Conservation (phyloP, 2,888 invertebrate species). For the Chloroclysta siterata region DNA sequence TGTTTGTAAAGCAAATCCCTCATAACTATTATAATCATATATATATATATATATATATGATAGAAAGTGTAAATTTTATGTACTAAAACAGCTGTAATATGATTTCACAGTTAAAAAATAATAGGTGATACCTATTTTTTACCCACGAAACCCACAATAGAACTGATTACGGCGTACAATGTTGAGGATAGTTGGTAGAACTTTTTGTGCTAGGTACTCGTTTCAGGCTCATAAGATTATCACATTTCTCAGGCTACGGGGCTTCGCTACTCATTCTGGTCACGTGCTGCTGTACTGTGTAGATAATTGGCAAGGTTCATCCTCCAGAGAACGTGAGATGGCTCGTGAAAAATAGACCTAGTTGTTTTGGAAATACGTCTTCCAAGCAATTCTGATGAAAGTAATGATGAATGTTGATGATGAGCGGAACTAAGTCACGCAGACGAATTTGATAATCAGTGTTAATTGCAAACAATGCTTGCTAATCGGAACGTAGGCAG, state of each 20-base stretch:
- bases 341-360: background rate
- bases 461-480: background rate
- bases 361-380: background rate
- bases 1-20: too few relatives aligned
- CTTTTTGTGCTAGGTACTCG: constrained; percentile 6
- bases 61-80: too few relatives aligned
- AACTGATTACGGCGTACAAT: background rate
- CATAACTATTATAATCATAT: too few relatives aligned
- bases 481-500: too few relatives aligned
- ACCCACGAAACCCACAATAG: too few relatives aligned
- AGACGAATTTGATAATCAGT: background rate
- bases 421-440: background rate
- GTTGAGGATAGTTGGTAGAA: background rate
- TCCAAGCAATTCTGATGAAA: background rate
- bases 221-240: constrained; percentile 8
- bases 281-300: constrained; percentile 15
- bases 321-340: constrained; percentile 10
- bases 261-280: constrained; percentile 9
- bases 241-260: constrained; percentile 10
- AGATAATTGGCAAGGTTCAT: constrained; percentile 15
- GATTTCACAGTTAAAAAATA: too few relatives aligned
- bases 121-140: background rate
- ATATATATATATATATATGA: too few relatives aligned
- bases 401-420: background rate
- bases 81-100: too few relatives aligned